Conservation (phyloP, 2,888 invertebrate genomes). For the Ennomos fuscantarius region DNA sequence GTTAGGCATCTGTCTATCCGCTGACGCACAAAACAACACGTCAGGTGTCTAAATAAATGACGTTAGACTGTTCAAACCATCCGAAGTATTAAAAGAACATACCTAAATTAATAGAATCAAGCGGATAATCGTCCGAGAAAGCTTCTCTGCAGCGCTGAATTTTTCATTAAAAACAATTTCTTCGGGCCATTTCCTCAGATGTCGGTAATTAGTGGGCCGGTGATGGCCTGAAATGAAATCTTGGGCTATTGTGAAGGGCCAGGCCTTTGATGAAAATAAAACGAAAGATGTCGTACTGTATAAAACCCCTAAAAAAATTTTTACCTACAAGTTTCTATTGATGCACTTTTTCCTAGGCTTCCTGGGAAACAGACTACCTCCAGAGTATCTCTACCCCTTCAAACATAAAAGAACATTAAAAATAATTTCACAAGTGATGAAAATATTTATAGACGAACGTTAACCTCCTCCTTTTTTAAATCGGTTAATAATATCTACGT, state of each 20-base stretch:
- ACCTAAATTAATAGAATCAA: conserved; percentile 26
- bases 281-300: background rate
- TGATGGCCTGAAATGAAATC: conserved; percentile 64
- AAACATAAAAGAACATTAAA: no score
- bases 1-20: no score
- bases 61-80: conserved; percentile 7
- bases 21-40: background rate
- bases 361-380: no score
- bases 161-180: conserved; percentile 73
- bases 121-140: conserved; percentile 15
- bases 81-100: conserved; percentile 28
- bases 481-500: no score
- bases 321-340: no score
- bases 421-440: no score
- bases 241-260: conserved; percentile 47
- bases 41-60: conserved; percentile 4
- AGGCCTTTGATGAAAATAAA: conserved; percentile 2
- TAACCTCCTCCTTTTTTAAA: no score
- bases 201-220: conserved; percentile 63
- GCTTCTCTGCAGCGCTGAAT: conserved; percentile 44
- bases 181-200: conserved; percentile 58
- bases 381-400: no score
- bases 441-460: no score
- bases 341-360: no score
- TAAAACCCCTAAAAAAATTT: background rate